Evolutionary conservation across 2,113 vertebrate genomes (phyloP).

Genomic region (Felis chaus): DNA sequence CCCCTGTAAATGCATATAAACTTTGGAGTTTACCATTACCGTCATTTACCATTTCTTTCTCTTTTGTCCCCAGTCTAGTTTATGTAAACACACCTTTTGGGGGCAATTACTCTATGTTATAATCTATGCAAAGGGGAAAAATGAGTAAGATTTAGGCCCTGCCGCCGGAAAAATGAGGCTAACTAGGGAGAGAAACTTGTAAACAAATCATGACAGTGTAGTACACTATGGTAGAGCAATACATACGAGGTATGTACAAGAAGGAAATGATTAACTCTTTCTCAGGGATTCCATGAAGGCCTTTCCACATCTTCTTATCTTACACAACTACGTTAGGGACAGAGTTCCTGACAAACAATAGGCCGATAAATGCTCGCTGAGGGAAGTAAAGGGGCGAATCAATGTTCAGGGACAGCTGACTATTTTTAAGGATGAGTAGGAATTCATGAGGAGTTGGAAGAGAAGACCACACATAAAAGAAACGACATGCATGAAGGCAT

Average conservation of each 20-base stretch:
- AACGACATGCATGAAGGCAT: background rate
- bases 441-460: background rate
- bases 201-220: background rate
- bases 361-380: constrained; percentile 12
- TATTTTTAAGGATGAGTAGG: constrained; percentile 16
- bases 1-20: background rate
- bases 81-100: background rate
- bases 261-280: constrained; percentile 42
- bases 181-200: background rate
- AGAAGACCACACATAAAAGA: background rate
- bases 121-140: background rate
- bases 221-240: background rate
- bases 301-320: constrained; percentile 16
- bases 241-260: background rate
- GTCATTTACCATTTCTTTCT: background rate
- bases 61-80: background rate
- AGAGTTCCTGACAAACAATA: constrained; percentile 52
- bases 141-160: background rate
- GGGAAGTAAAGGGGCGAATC: background rate
- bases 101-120: background rate
- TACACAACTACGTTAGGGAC: background rate
- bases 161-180: background rate
- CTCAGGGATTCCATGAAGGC: background rate
- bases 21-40: background rate
- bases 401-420: background rate